Conservation (phyloP, 2,113 vertebrate genomes). For the Arizona elegans region DNA sequence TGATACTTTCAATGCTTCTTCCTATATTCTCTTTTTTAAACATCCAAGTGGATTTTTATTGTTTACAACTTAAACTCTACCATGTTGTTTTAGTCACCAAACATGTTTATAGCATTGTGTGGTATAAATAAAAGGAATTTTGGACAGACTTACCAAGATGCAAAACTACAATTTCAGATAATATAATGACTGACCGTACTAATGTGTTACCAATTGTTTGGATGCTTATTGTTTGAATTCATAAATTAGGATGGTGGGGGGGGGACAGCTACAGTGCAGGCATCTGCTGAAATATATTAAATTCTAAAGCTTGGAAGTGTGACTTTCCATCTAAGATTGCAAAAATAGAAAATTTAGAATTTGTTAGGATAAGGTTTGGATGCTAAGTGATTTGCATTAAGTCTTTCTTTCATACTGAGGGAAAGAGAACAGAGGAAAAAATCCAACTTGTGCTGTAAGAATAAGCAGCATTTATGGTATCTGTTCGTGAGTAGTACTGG, state of each 20-base stretch:
- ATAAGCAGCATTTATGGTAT: not conserved
- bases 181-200: constrained; percentile 12
- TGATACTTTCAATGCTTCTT: constrained; percentile 3
- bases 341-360: constrained; percentile 5
- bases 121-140: constrained; percentile 49
- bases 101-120: constrained; percentile 6
- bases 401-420: not conserved
- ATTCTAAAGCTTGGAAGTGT: not conserved
- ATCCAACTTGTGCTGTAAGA: not conserved
- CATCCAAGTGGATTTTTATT: not conserved
- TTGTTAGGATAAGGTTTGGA: not conserved
- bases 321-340: not conserved
- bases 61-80: not conserved
- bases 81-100: constrained; percentile 15
- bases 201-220: constrained; percentile 21
- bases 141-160: constrained; percentile 19
- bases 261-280: not conserved
- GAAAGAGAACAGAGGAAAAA: not conserved
- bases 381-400: not conserved
- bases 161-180: constrained; percentile 32
- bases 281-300: constrained; percentile 24
- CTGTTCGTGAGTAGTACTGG: not conserved
- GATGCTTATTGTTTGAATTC: constrained; percentile 33
- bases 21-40: constrained; percentile 33
- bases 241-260: constrained; percentile 2